These are phyloP conservation scores for Epizoanthus scotinus DNA, from an alignment of 92 coral and sea anemone species.

Conservation along the genomic window DNA sequence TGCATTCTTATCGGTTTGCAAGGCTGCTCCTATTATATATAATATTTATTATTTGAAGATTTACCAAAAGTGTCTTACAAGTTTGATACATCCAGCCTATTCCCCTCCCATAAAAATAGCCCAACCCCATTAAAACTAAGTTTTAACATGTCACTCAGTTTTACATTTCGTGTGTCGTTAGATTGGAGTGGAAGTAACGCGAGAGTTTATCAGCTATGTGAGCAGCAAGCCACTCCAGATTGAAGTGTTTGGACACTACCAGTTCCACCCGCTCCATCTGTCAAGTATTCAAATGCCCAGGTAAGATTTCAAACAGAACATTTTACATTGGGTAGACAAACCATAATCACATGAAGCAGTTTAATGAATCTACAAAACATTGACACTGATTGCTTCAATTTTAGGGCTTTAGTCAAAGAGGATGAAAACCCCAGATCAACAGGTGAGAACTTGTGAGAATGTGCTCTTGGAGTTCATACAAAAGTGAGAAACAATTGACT, in stretches of 20 bases:
- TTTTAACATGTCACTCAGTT: background rate
- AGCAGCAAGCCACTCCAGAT: conserved; percentile 88
- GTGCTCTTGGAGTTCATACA: background rate
- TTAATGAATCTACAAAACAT: no score
- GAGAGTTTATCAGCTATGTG: conserved; percentile 81
- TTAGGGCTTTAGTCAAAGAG: conserved; percentile 24
- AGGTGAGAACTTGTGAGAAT: conserved; percentile 2
- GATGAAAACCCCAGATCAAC: conserved; percentile 12
- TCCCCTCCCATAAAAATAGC: background rate
- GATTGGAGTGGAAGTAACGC: conserved; percentile 84
- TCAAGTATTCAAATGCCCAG: conserved; percentile 58
- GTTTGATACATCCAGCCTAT: no score
- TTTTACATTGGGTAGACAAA: background rate
- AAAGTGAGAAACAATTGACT: background rate
- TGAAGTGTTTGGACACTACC: conserved; percentile 96
- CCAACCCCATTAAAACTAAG: background rate
- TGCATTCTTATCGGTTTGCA: background rate
- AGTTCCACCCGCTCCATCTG: conserved; percentile 74
- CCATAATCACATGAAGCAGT: no score
- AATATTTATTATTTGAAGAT: background rate
- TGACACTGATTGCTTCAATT: background rate
- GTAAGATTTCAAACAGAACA: conserved; percentile 8
- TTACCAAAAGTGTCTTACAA: no score
- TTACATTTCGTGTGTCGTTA: background rate
- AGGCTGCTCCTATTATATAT: background rate